Percentiles rank a stretch among this genome's conserved stretches.
Conservation (phyloP, 2,113 vertebrate genomes). For the Saguinus midas region DNA sequence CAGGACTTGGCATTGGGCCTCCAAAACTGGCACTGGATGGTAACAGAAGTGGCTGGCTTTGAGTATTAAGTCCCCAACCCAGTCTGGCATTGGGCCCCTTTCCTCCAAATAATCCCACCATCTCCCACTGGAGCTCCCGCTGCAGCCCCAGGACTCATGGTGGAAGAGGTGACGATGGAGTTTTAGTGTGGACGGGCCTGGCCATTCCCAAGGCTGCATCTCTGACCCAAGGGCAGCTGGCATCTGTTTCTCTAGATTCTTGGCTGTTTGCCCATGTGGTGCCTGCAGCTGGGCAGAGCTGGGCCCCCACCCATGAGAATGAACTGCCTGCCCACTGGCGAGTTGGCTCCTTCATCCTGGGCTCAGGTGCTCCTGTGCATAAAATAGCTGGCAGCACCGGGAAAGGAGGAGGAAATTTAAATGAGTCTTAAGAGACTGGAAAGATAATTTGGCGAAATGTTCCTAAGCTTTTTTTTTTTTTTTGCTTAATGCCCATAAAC, state of each 20-base stretch:
- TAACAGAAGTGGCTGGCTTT: background rate
- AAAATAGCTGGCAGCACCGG: background rate
- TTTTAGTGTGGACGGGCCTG: too few species aligned
- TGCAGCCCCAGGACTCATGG: background rate
- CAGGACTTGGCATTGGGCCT: background rate
- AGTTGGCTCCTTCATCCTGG: too few species aligned
- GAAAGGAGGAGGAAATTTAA: background rate
- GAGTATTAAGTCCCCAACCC: background rate
- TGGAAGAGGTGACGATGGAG: background rate
- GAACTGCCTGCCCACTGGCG: background rate
- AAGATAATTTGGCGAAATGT: slow-evolving; percentile 50
- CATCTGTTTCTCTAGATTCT: background rate
- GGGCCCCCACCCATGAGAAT: background rate
- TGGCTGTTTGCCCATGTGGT: background rate
- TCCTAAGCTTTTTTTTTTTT: slow-evolving; percentile 39
- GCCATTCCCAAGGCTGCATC: background rate
- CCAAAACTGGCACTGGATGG: background rate
- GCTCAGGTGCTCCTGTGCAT: background rate
- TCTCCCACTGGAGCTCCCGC: background rate
- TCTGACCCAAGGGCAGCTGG: background rate
- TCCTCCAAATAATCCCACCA: background rate
- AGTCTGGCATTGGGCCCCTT: background rate
- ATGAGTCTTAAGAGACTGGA: background rate
- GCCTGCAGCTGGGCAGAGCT: background rate
- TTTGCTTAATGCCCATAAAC: slow-evolving; percentile 40